A percentile compares a stretch with the other conserved stretches of the same genome.
Conservation (phyloP, 2,888 invertebrate species). For the Apeira syringaria region DNA sequence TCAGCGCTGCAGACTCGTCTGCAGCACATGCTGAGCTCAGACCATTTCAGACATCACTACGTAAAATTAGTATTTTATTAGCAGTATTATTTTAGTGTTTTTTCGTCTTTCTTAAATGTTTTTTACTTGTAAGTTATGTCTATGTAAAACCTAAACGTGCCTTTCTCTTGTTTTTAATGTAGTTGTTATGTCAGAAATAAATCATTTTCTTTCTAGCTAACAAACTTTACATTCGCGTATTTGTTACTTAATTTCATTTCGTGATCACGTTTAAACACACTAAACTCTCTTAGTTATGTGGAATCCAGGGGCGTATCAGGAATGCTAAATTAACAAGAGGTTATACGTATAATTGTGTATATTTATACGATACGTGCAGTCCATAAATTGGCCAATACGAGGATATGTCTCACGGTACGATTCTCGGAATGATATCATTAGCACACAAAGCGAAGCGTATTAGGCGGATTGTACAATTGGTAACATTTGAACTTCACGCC, state of each 20-base stretch:
- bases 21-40: no score
- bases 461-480: conserved; percentile 32
- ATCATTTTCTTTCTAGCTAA: no score
- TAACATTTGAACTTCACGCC: conserved; percentile 36
- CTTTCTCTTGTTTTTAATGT: no score
- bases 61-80: no score
- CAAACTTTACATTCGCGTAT: neutral
- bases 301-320: conserved; percentile 24
- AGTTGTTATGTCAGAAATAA: no score
- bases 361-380: conserved; percentile 33
- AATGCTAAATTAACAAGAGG: conserved; percentile 28
- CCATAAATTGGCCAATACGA: conserved; percentile 30
- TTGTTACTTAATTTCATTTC: conserved; percentile 12
- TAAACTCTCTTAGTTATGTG: conserved; percentile 28
- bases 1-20: no score
- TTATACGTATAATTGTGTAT: conserved; percentile 19
- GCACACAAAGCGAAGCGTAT: conserved; percentile 35
- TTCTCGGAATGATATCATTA: conserved; percentile 31
- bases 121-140: no score
- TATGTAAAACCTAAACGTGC: no score
- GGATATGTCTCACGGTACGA: conserved; percentile 31
- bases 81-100: no score
- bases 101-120: no score
- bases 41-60: no score
- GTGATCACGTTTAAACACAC: conserved; percentile 24